A percentile compares a stretch with the other conserved stretches of the same genome.
These are phyloP conservation scores for Corvus moneduloides DNA, from an alignment of 2,113 vertebrate genomes.

Conservation along the genomic window DNA sequence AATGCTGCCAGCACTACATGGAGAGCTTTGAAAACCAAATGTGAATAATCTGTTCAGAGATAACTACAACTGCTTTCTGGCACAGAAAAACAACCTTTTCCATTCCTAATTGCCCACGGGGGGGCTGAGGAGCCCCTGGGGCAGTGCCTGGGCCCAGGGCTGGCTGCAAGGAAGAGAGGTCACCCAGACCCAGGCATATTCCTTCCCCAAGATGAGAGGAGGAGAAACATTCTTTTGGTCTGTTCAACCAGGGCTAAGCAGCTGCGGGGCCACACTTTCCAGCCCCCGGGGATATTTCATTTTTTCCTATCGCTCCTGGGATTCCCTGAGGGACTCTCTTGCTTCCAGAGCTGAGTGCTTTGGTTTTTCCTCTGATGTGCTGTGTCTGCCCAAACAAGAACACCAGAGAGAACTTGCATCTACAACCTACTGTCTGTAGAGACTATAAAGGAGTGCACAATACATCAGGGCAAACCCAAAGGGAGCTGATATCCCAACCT, in stretches of 20 bases:
- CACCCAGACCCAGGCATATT: not conserved
- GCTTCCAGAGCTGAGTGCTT: not conserved
- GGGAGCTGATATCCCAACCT: not conserved
- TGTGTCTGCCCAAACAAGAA: not conserved
- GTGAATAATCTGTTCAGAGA: slow-evolving; percentile 21
- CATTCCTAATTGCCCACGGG: not conserved
- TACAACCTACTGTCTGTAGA: not conserved
- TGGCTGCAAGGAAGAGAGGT: not conserved
- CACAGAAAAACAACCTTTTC: not conserved
- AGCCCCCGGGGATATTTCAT: not conserved
- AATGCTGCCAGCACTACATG: slow-evolving; percentile 35
- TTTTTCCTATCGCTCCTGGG: not conserved
- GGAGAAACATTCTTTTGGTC: not conserved
- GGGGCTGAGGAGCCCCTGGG: not conserved
- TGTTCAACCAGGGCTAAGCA: not conserved
- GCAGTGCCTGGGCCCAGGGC: not conserved
- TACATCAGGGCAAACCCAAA: not conserved
- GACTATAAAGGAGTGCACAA: not conserved
- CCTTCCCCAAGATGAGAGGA: not conserved
- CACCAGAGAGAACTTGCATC: not conserved
- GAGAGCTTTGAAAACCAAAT: slow-evolving; percentile 32
- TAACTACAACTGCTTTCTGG: not conserved
- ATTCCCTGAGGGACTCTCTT: not conserved
- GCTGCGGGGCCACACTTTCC: not conserved
- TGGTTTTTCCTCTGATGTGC: not conserved